Percentiles rank a stretch among this genome's conserved stretches.
phyloP scores from a whole-genome alignment of 2,113 vertebrate species.

The Oxygymnocypris stewartii region DNA sequence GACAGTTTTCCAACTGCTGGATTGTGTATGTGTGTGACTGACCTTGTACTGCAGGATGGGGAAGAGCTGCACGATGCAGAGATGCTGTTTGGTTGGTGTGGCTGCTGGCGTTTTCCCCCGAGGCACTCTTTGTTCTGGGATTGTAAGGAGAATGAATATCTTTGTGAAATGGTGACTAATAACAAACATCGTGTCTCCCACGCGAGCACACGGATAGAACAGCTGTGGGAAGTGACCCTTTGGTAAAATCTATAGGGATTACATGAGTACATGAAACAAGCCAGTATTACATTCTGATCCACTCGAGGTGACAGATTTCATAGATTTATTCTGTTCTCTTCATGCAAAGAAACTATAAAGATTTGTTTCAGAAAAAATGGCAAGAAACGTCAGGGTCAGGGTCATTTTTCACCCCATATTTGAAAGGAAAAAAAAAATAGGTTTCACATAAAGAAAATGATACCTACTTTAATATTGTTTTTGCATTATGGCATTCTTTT shows the following conservation, averaged over 20 bases:
- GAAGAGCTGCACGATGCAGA: constrained; percentile 48
- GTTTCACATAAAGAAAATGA: not conserved
- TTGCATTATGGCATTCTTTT: not conserved
- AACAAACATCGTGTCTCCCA: constrained; percentile 40
- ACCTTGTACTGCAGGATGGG: constrained; percentile 85
- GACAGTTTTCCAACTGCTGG: constrained; percentile 1
- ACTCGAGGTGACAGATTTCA: not conserved
- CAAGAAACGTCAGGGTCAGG: not conserved
- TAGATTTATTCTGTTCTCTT: no score
- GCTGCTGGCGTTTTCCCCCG: constrained; percentile 38
- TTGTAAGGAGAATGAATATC: constrained; percentile 44
- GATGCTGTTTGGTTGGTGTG: constrained; percentile 49
- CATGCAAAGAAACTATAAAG: not conserved
- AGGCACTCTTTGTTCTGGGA: constrained; percentile 53
- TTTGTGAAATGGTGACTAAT: constrained; percentile 21
- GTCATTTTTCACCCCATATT: not conserved
- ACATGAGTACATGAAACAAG: not conserved
- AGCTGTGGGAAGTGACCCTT: constrained; percentile 14
- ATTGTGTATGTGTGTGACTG: constrained; percentile 57
- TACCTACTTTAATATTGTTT: not conserved
- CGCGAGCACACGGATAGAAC: not conserved
- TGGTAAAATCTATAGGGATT: constrained; percentile 9
- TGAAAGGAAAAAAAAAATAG: not conserved
- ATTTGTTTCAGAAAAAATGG: not conserved
- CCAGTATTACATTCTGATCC: not conserved